These are phyloP conservation scores for Oreochromis grahami DNA, from an alignment of 2,797 vertebrate genomes.

Conservation along the genomic window DNA sequence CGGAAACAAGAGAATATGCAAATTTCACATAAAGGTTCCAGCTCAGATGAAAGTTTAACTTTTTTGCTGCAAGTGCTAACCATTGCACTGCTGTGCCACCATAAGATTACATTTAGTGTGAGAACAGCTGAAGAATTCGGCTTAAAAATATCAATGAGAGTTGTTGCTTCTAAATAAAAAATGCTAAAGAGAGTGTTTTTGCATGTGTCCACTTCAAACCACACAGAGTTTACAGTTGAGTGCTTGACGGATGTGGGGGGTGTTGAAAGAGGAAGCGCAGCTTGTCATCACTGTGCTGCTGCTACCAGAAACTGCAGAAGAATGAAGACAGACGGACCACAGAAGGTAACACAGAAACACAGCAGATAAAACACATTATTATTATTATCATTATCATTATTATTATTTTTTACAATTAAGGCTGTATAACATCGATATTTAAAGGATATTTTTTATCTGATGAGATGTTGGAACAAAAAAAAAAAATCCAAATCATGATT, in stretches of 20 bases:
- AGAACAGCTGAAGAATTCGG: accelerated
- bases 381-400: neutral
- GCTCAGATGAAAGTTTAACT: neutral
- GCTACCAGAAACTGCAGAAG: neutral
- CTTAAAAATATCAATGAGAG: neutral
- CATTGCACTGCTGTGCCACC: neutral
- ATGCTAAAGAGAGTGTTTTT: neutral
- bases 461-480: neutral
- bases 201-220: slow-evolving; percentile 14
- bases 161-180: neutral
- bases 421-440: neutral
- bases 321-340: slow-evolving; percentile 31
- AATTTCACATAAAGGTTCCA: neutral
- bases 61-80: neutral
- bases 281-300: neutral
- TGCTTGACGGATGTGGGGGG: slow-evolving; percentile 41
- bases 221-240: neutral
- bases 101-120: neutral
- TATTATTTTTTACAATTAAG: neutral
- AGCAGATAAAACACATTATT: neutral
- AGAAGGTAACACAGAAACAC: slow-evolving; percentile 29
- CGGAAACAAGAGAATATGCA: neutral
- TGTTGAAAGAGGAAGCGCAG: slow-evolving; percentile 49
- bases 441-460: neutral
- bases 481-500: neutral